A percentile compares a stretch with the other conserved stretches of the same genome.
These are phyloP conservation scores for Drosophila mulleri DNA, from an alignment of 2,888 invertebrate genomes.

Conservation along the genomic window DNA sequence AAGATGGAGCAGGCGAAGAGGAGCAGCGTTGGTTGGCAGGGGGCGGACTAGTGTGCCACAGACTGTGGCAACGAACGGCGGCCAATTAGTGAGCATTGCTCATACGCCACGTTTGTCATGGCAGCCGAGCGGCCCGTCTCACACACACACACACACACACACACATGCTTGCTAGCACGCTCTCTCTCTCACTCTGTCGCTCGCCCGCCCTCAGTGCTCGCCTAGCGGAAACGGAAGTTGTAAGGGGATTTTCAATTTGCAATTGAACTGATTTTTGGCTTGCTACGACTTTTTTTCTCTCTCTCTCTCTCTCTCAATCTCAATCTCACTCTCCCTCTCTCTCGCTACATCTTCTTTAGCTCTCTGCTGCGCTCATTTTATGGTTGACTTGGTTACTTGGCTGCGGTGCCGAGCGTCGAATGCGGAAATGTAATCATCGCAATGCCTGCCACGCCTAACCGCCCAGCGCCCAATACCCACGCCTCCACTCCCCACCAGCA, in stretches of 20 bases:
- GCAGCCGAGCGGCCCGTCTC: conserved; percentile 45
- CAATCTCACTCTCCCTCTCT: neutral
- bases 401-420: conserved; percentile 54
- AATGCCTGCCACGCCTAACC: conserved; percentile 46
- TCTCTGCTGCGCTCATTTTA: conserved; percentile 70
- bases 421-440: conserved; percentile 81
- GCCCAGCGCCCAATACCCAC: neutral
- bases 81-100: conserved; percentile 82
- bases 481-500: neutral
- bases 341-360: neutral
- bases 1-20: neutral
- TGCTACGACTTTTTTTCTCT: conserved; percentile 28
- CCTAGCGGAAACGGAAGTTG: conserved; percentile 77
- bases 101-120: conserved; percentile 81
- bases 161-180: neutral
- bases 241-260: conserved; percentile 82
- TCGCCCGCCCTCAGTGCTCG: conserved; percentile 28
- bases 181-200: neutral
- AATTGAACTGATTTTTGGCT: conserved; percentile 81
- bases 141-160: conserved; percentile 4
- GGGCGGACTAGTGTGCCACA: conserved; percentile 19
- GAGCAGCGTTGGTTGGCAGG: neutral
- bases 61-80: conserved; percentile 45
- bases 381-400: conserved; percentile 77
- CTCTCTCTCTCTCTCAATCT: neutral